These are phyloP conservation scores for Automeris io DNA, from an alignment of 2,888 invertebrate genomes.

Conservation along the genomic window DNA sequence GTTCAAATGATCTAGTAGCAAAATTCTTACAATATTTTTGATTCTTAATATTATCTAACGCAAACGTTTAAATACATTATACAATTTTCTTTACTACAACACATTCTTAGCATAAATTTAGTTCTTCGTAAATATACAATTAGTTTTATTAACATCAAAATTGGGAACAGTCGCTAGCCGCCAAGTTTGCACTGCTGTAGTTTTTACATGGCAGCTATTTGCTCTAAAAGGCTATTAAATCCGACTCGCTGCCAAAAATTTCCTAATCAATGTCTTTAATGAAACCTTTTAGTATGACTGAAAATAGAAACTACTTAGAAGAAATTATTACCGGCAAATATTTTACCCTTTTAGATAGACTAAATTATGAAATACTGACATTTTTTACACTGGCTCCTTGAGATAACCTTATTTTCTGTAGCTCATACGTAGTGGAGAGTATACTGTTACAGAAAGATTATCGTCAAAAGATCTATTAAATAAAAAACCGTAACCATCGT, in stretches of 20 bases:
- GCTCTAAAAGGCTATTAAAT: conserved; percentile 36
- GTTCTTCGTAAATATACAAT: conserved; percentile 32
- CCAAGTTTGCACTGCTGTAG: conserved; percentile 31
- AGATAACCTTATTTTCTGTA: no score
- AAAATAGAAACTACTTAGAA: conserved; percentile 12
- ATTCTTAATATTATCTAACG: no score
- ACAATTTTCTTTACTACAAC: conserved; percentile 6
- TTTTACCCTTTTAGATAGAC: background rate
- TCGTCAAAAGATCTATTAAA: no score
- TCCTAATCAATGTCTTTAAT: conserved; percentile 20
- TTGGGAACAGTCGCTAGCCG: conserved; percentile 21
- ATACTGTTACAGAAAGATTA: no score
- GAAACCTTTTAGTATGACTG: conserved; percentile 14
- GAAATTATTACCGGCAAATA: conserved; percentile 10
- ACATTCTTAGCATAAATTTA: conserved; percentile 15
- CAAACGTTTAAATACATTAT: conserved; percentile 6
- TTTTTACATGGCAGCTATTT: conserved; percentile 39
- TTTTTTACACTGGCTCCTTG: no score
- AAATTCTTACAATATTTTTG: no score
- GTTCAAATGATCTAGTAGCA: no score
- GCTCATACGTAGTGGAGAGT: no score
- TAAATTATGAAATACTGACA: no score
- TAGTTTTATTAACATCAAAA: conserved; percentile 35
- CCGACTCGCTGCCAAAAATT: conserved; percentile 32
- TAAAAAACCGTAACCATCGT: no score